These are phyloP conservation scores for Tribolium madens DNA, from an alignment of 1,140 invertebrate genomes.

Conservation along the genomic window DNA sequence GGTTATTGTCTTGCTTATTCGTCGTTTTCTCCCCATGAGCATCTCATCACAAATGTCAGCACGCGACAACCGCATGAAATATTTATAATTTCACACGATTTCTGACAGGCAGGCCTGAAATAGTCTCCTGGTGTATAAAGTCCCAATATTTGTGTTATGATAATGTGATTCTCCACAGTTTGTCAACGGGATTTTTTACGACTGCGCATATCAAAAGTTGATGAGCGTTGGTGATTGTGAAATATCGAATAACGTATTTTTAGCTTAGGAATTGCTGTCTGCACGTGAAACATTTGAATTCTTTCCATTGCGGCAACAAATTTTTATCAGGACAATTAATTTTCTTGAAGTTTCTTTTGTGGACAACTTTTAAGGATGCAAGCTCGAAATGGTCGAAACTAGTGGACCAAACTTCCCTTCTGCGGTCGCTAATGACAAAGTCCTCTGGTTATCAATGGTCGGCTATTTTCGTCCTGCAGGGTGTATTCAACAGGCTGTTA, in stretches of 20 bases:
- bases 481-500: conserved; percentile 10
- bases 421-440: conserved; percentile 23
- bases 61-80: conserved; percentile 19
- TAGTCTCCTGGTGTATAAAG: neutral
- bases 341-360: conserved; percentile 10
- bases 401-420: conserved; percentile 17
- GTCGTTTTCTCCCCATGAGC: conserved; percentile 15
- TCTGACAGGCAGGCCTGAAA: conserved; percentile 2
- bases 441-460: conserved; percentile 15
- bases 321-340: conserved; percentile 12
- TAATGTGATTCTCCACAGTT: conserved; percentile 20
- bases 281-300: conserved; percentile 2
- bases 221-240: conserved; percentile 8
- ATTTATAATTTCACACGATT: conserved; percentile 20
- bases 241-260: conserved; percentile 27
- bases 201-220: conserved; percentile 14
- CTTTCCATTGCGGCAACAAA: conserved; percentile 1
- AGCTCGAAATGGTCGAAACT: neutral
- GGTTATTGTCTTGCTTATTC: neutral
- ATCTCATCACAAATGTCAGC: conserved; percentile 5
- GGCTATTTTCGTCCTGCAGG: conserved; percentile 11
- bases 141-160: neutral
- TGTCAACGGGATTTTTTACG: conserved; percentile 16
- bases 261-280: conserved; percentile 9
- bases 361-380: conserved; percentile 13